These are phyloP conservation scores for Eidolon dupreanum DNA, from an alignment of 2,797 vertebrate species.

Conservation along the genomic window DNA sequence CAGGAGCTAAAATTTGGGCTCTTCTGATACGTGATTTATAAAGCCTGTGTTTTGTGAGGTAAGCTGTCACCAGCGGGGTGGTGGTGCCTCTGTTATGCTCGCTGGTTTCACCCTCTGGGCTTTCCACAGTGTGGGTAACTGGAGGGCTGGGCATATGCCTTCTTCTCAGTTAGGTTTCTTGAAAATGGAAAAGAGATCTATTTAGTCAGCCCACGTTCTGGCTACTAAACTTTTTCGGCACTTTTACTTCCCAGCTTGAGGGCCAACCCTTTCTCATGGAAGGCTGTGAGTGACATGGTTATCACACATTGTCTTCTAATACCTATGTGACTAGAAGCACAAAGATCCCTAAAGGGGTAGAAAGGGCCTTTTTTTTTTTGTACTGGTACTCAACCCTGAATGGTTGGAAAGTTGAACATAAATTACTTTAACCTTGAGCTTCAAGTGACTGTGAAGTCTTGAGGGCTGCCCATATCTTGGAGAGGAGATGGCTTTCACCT, in stretches of 20 bases:
- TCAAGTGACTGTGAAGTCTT: conserved; percentile 33
- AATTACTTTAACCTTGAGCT: conserved; percentile 59
- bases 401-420: neutral
- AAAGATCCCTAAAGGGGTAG: neutral
- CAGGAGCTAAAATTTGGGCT: neutral
- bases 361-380: conserved; percentile 24
- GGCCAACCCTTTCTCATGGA: neutral
- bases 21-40: neutral
- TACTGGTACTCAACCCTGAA: neutral
- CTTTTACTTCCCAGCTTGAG: conserved; percentile 44
- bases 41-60: conserved; percentile 22
- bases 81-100: neutral
- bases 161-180: neutral
- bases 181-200: conserved; percentile 31
- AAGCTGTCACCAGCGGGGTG: neutral
- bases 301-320: conserved; percentile 22
- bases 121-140: neutral
- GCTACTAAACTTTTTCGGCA: conserved; percentile 31
- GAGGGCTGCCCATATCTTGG: neutral
- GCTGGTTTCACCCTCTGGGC: conserved; percentile 1
- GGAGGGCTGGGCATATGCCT: neutral
- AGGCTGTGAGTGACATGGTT: neutral
- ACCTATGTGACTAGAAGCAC: neutral
- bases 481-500: neutral
- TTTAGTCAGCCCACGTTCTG: conserved; percentile 47